Evolutionary conservation across 1,140 invertebrate genomes (phyloP).

Genomic region (Lanistes nyassanus): DNA sequence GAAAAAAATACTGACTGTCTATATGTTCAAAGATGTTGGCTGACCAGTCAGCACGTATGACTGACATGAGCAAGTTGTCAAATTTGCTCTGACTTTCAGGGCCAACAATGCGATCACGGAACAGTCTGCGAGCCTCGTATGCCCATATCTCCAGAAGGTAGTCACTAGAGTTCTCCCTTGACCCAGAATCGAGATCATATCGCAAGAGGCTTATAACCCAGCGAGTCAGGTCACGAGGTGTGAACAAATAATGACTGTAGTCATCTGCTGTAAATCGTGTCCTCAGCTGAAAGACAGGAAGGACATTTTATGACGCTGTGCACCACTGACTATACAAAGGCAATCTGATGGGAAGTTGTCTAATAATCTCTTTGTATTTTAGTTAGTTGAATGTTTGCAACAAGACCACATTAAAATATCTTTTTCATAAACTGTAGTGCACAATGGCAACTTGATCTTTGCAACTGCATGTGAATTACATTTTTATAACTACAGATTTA

Average conservation of each 20-base stretch:
- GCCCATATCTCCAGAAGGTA: constrained; percentile 73
- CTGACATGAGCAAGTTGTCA: constrained; percentile 73
- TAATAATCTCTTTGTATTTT: no score
- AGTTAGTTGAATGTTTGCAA: no score
- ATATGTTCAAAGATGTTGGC: constrained; percentile 65
- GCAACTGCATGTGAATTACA: no score
- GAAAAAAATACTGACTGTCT: constrained; percentile 55
- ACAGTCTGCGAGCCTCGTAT: constrained; percentile 82
- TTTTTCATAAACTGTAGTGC: no score
- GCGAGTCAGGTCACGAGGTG: constrained; percentile 76
- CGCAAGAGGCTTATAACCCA: constrained; percentile 77
- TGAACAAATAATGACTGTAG: constrained; percentile 77
- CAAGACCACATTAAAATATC: no score
- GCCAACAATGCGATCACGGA: constrained; percentile 80
- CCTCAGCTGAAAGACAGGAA: constrained; percentile 65
- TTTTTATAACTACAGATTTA: no score
- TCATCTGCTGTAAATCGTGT: constrained; percentile 73
- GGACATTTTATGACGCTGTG: no score
- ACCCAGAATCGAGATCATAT: constrained; percentile 57
- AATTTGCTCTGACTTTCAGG: constrained; percentile 77
- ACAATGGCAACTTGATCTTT: no score
- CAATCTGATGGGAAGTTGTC: no score
- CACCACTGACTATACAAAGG: no score
- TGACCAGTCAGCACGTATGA: constrained; percentile 70
- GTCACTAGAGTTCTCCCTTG: constrained; percentile 58